phyloP scores from a whole-genome alignment of 1,140 invertebrate genomes.

The Lepidurus packardi region DNA sequence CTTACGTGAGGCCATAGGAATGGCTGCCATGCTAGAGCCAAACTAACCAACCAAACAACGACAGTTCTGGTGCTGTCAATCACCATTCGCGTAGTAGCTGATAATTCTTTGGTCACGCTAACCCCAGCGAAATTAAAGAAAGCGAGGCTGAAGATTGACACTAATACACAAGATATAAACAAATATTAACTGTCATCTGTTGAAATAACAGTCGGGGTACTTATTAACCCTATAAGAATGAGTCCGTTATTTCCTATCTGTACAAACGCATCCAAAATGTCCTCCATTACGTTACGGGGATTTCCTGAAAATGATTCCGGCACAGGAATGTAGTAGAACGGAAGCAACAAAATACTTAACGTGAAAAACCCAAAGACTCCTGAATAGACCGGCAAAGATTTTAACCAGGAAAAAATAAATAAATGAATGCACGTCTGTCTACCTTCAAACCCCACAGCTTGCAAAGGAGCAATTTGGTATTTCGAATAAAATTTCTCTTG shows the following conservation, averaged over 20 bases:
- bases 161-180: slow-evolving; percentile 46
- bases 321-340: slow-evolving; percentile 76
- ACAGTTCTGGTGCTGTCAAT: slow-evolving; percentile 82
- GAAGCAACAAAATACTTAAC: slow-evolving; percentile 66
- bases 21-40: slow-evolving; percentile 65
- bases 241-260: slow-evolving; percentile 65
- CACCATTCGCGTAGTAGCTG: slow-evolving; percentile 85
- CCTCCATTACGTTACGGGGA: slow-evolving; percentile 70
- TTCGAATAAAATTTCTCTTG: slow-evolving; percentile 84
- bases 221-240: slow-evolving; percentile 59
- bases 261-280: slow-evolving; percentile 71
- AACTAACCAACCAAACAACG: slow-evolving; percentile 77
- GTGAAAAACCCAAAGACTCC: slow-evolving; percentile 76
- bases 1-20: slow-evolving; percentile 72
- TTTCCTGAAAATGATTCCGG: slow-evolving; percentile 68
- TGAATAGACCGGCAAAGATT: slow-evolving; percentile 38
- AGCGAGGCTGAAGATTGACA: slow-evolving; percentile 84
- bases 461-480: slow-evolving; percentile 72
- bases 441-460: slow-evolving; percentile 52
- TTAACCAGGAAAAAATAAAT: slow-evolving; percentile 35
- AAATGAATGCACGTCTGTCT: not conserved
- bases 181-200: not conserved
- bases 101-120: slow-evolving; percentile 86
- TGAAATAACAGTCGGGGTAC: slow-evolving; percentile 45
- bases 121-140: slow-evolving; percentile 96